These are phyloP conservation scores for Rhabdophis nuchalis DNA, from an alignment of 2,797 vertebrate species.

Conservation along the genomic window DNA sequence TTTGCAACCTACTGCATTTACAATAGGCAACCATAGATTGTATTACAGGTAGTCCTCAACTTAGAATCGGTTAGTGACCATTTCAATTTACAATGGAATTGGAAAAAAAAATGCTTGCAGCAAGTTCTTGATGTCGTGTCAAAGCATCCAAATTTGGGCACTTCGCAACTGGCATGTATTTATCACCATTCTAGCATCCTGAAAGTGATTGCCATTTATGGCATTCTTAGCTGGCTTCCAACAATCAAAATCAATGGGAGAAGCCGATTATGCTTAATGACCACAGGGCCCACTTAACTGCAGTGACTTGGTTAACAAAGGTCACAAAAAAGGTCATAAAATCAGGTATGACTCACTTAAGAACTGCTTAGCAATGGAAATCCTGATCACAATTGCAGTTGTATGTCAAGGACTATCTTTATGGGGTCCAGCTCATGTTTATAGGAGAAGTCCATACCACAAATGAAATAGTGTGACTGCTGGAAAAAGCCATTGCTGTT, in stretches of 20 bases:
- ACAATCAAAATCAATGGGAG: not conserved
- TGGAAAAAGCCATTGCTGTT: not conserved
- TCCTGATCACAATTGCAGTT: not conserved
- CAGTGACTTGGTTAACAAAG: not conserved
- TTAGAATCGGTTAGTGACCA: not conserved
- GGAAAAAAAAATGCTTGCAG: not conserved
- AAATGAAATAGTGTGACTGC: not conserved
- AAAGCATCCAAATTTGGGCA: not conserved
- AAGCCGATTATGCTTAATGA: not conserved
- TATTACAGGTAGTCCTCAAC: not conserved
- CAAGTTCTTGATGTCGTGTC: not conserved
- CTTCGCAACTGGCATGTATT: not conserved
- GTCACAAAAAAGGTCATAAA: not conserved
- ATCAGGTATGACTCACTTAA: not conserved
- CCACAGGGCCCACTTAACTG: not conserved
- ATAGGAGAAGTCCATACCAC: not conserved
- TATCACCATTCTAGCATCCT: not conserved
- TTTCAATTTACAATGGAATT: not conserved
- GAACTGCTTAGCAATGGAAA: not conserved
- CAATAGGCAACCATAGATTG: not conserved
- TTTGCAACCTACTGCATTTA: not conserved
- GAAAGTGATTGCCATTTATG: not conserved
- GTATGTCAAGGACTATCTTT: not conserved
- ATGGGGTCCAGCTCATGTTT: not conserved
- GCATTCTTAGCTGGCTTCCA: not conserved